phyloP scores from a whole-genome alignment of 1,140 invertebrate genomes.

The Trichomalopsis sarcophagae region DNA sequence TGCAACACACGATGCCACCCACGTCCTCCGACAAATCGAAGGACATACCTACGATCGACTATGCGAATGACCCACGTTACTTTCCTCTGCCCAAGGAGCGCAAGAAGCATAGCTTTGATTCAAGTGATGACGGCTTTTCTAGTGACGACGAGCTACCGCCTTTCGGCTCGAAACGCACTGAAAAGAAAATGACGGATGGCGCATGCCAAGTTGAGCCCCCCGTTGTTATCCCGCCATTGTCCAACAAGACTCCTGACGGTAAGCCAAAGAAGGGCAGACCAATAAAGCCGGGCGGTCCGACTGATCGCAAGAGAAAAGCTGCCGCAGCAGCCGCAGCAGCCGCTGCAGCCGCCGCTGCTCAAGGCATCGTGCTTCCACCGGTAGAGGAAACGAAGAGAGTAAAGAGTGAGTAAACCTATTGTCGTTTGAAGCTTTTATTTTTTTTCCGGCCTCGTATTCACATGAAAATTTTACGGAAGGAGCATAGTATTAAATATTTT shows the following conservation, averaged over 20 bases:
- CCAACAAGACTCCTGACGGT: conserved; percentile 71
- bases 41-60: conserved; percentile 68
- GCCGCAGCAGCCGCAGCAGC: conserved; percentile 72
- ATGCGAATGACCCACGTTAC: conserved; percentile 81
- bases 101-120: conserved; percentile 80
- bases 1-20: not conserved
- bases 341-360: conserved; percentile 64
- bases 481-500: not conserved
- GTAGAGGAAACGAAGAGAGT: not conserved
- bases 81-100: conserved; percentile 84
- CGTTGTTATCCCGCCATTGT: conserved; percentile 25
- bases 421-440: not conserved
- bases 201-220: conserved; percentile 13
- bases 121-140: conserved; percentile 80
- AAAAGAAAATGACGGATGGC: conserved; percentile 63
- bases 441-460: not conserved
- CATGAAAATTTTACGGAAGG: too few relatives aligned
- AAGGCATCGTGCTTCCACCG: conserved; percentile 35
- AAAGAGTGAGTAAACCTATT: conserved; percentile 41
- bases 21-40: conserved; percentile 58
- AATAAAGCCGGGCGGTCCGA: conserved; percentile 71
- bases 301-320: conserved; percentile 75
- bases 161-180: conserved; percentile 65
- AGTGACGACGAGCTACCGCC: conserved; percentile 80
- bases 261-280: conserved; percentile 77